A percentile compares a stretch with the other conserved stretches of the same genome.
Conservation (phyloP, 2,797 vertebrate species). For the Galaxias olidus region DNA sequence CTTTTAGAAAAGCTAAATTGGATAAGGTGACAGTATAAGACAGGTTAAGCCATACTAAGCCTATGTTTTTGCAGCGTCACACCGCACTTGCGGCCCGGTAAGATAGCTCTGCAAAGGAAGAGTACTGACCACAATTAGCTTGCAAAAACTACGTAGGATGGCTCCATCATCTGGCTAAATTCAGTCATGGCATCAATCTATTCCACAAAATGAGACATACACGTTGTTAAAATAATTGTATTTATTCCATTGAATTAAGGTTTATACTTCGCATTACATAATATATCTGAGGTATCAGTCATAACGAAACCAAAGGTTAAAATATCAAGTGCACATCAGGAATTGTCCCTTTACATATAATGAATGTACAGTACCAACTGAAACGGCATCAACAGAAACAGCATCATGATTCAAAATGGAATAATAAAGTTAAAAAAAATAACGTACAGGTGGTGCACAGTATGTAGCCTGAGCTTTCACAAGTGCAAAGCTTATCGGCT, state of each 20-base stretch:
- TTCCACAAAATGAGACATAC: not conserved
- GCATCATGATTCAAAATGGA: conserved; percentile 11
- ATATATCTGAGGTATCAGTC: not conserved
- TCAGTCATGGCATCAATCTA: not conserved
- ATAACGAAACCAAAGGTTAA: not conserved
- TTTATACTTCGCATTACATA: not conserved
- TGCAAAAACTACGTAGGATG: not conserved
- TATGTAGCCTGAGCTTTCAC: not conserved
- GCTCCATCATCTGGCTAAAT: conserved; percentile 8
- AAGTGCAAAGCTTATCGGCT: conserved; percentile 10
- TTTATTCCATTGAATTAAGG: too few species aligned
- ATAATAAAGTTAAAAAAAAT: not conserved
- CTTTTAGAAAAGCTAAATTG: too few species aligned
- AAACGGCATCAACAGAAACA: conserved; percentile 12
- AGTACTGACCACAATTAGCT: too few species aligned
- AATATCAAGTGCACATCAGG: conserved; percentile 7
- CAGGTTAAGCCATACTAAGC: too few species aligned
- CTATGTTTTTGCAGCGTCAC: too few species aligned
- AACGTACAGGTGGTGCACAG: not conserved
- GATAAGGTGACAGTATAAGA: too few species aligned
- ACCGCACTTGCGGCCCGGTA: too few species aligned
- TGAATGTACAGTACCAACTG: conserved; percentile 7
- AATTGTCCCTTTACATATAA: conserved; percentile 17
- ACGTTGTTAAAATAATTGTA: too few species aligned
- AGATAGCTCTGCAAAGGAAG: too few species aligned